phyloP scores from a whole-genome alignment of 1,140 invertebrate species.

The Megalopta genalis region DNA sequence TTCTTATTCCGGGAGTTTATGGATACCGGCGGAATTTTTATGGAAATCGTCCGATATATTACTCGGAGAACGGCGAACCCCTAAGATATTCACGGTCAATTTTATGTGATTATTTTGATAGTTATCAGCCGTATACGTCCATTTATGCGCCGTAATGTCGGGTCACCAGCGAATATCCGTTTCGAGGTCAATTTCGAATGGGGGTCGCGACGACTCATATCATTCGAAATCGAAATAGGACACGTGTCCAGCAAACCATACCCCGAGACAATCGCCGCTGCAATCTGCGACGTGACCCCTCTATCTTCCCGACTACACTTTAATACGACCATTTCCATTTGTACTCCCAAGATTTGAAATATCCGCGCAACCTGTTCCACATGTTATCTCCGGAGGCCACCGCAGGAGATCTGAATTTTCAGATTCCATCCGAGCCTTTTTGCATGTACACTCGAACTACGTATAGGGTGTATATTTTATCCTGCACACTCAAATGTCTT shows the following conservation, averaged over 20 bases:
- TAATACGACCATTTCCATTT: constrained; percentile 33
- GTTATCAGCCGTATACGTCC: too few species aligned
- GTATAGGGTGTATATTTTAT: too few species aligned
- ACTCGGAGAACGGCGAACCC: neutral
- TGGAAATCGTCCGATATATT: neutral
- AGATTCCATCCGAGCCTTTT: neutral
- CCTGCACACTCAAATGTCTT: too few species aligned
- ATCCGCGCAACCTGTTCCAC: constrained; percentile 22
- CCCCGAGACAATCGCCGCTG: constrained; percentile 17
- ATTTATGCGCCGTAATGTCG: neutral
- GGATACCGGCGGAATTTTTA: too few species aligned
- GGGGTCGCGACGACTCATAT: neutral
- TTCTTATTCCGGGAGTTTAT: too few species aligned
- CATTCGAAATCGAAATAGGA: constrained; percentile 31
- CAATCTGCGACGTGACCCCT: constrained; percentile 46
- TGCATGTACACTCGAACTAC: neutral
- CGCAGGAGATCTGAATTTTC: constrained; percentile 2
- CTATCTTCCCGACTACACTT: constrained; percentile 23
- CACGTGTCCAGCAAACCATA: constrained; percentile 41
- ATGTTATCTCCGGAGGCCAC: constrained; percentile 5
- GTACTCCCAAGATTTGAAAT: constrained; percentile 33
- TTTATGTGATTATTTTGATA: neutral
- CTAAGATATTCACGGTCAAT: neutral
- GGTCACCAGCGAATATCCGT: neutral
- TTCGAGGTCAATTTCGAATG: neutral